A percentile compares a stretch with the other conserved stretches of the same genome.
Conservation (phyloP, 2,113 vertebrate genomes). For the Corydoras maculifer region DNA sequence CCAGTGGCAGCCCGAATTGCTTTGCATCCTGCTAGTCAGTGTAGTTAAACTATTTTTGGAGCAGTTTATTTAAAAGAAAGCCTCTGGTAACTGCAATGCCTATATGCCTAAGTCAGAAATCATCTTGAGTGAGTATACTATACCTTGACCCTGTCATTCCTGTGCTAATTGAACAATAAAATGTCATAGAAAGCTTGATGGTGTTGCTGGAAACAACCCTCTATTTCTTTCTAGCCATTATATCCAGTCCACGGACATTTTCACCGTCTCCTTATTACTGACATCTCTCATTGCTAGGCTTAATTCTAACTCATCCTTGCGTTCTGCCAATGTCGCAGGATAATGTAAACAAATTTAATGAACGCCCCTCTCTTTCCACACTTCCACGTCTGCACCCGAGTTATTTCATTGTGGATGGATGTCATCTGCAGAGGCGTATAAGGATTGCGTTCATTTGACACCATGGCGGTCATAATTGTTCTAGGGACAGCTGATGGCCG, state of each 20-base stretch:
- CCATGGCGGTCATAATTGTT: slow-evolving; percentile 13
- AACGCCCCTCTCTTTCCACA: slow-evolving; percentile 16
- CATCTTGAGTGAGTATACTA: not conserved
- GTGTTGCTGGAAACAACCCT: not conserved
- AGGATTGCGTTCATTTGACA: slow-evolving; percentile 8
- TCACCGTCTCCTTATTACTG: slow-evolving; percentile 39
- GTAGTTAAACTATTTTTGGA: not conserved
- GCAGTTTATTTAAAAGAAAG: not conserved
- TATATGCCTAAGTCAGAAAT: too few relatives aligned
- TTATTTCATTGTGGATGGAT: slow-evolving; percentile 23
- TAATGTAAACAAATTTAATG: slow-evolving; percentile 45
- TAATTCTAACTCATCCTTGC: slow-evolving; percentile 2
- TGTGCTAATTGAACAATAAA: slow-evolving; percentile 23
- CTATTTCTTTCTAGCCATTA: slow-evolving; percentile 1
- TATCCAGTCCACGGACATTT: slow-evolving; percentile 27
- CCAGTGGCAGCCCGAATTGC: not conserved
- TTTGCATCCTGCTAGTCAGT: not conserved
- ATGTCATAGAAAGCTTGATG: slow-evolving; percentile 8
- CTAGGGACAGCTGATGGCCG: not conserved
- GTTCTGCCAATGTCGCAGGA: slow-evolving; percentile 16
- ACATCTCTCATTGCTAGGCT: slow-evolving; percentile 27
- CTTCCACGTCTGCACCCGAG: slow-evolving; percentile 12
- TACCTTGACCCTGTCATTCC: slow-evolving; percentile 4
- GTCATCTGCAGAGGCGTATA: slow-evolving; percentile 20
- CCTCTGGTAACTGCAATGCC: not conserved